phyloP scores from a whole-genome alignment of 1,140 invertebrate species.

The Euborellia annulipes region DNA sequence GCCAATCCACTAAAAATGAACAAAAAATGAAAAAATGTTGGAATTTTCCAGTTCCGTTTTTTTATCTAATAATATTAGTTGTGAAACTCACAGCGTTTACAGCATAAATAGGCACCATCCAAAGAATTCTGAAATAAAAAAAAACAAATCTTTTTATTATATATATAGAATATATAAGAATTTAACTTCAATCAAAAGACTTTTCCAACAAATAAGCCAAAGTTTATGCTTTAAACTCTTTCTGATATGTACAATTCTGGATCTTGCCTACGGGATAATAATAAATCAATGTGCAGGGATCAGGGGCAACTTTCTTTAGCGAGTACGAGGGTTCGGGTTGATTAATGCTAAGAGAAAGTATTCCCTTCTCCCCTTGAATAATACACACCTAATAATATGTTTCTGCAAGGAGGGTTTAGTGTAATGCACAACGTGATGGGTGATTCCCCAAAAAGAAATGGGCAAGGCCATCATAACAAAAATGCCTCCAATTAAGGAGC shows the following conservation, averaged over 20 bases:
- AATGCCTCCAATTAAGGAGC: slow-evolving; percentile 68
- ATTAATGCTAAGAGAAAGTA: background rate
- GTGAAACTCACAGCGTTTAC: slow-evolving; percentile 70
- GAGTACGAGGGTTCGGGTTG: background rate
- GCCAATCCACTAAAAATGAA: slow-evolving; percentile 72
- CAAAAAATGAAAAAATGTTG: slow-evolving; percentile 16
- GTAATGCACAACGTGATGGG: slow-evolving; percentile 85
- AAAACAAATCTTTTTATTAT: slow-evolving; percentile 14
- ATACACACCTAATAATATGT: slow-evolving; percentile 71
- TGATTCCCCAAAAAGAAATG: slow-evolving; percentile 86
- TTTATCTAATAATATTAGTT: background rate
- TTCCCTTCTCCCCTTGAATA: slow-evolving; percentile 6
- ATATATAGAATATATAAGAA: background rate
- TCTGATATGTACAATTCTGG: no score
- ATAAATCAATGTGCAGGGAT: no score
- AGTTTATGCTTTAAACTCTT: no score
- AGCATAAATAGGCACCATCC: slow-evolving; percentile 97
- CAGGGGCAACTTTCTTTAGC: background rate
- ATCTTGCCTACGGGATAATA: no score
- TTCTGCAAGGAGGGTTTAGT: slow-evolving; percentile 85
- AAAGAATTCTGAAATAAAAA: slow-evolving; percentile 62
- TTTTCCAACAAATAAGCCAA: no score
- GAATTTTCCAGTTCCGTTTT: background rate
- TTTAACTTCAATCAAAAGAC: no score
- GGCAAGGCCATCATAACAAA: slow-evolving; percentile 83